Evolutionary conservation across 1,140 invertebrate genomes (phyloP).

Genomic region (Stegodyphus dumicola): DNA sequence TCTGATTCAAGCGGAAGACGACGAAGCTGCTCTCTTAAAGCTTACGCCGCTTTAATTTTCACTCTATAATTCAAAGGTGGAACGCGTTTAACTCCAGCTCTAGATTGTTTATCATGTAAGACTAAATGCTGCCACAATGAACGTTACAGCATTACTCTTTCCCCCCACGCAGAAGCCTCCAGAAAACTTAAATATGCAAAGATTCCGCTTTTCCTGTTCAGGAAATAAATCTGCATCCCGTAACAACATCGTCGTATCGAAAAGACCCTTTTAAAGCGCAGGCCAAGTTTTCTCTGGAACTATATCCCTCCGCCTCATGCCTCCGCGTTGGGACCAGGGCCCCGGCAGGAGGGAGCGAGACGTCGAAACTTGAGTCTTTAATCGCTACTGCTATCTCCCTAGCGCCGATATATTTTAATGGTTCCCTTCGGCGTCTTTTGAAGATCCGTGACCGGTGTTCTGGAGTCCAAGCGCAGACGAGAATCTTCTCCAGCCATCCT

Average conservation of each 20-base stretch:
- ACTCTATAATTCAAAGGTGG: conserved; percentile 9
- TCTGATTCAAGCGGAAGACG: background rate
- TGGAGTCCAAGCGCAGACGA: conserved; percentile 38
- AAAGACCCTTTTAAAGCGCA: conserved; percentile 31
- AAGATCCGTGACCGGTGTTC: conserved; percentile 60
- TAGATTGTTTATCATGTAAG: conserved; percentile 55
- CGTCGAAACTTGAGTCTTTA: conserved; percentile 60
- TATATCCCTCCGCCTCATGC: conserved; percentile 45
- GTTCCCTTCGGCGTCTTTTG: conserved; percentile 60
- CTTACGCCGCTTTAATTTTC: conserved; percentile 48
- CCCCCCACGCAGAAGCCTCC: background rate
- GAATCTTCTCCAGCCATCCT: conserved; percentile 21
- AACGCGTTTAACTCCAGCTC: background rate
- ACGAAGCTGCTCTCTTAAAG: conserved; percentile 18
- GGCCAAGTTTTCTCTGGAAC: conserved; percentile 45
- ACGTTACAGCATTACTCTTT: no score
- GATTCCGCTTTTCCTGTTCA: conserved; percentile 23
- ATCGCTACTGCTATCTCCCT: conserved; percentile 58
- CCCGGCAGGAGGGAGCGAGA: conserved; percentile 26
- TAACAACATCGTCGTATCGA: conserved; percentile 51
- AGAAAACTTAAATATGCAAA: conserved; percentile 57
- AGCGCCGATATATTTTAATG: conserved; percentile 61
- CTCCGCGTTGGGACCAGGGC: conserved; percentile 33
- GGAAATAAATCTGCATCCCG: conserved; percentile 59
- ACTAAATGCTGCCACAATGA: conserved; percentile 45